Base-by-base conservation (phyloP, 2,888 invertebrate species). In the Agonopterix arenella region DNA sequence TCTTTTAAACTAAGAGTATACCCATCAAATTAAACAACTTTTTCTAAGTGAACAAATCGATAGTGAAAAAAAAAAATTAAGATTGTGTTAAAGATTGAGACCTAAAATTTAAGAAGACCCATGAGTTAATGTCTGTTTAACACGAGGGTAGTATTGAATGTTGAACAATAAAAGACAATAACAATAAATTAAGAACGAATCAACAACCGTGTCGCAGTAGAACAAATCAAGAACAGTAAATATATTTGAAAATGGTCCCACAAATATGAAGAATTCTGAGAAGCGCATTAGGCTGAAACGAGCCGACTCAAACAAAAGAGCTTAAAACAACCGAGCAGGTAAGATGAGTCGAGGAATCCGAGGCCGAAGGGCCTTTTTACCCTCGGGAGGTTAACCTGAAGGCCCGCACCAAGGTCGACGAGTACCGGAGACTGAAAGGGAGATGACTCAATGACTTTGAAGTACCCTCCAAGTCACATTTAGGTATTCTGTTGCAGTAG, bases 381-480 rank as follows among this genome's bases (percentile, higher is more conserved):
- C 73, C 67, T 73, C 71, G 71, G 73, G 76, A 77, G 71, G 77
- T 76, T 80, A 76, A 79, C 76, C 76, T 76, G 77, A 75, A 70
- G 73, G 66, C 62, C 59, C 69, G 71, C 58, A 55, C 70, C 76
- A 80, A 81, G 81, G 81, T 80, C 80, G 74, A 72, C 79, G 66
- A 65, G 76, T 74, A 74, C 72, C 72, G 66, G 70, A 13, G 49
- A 13, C 46, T 11, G 41, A 70, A 68, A 74, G 71, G 72, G 69
- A 76, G 73, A 76, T 73, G 77, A 76, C 78, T 77, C 73, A 71
- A 67, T 80, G 81, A 80, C 81, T 79, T 81, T 81, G 77, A 70
- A 68, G 71, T 75, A 80, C 73, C 80, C 78, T 77, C 71, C 60
- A 69, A 65, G 28, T 67, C 69, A 64, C 65, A 69, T 70, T 68